phyloP scores from a whole-genome alignment of 2,113 vertebrate species.

The Ctenodactylus gundi region DNA sequence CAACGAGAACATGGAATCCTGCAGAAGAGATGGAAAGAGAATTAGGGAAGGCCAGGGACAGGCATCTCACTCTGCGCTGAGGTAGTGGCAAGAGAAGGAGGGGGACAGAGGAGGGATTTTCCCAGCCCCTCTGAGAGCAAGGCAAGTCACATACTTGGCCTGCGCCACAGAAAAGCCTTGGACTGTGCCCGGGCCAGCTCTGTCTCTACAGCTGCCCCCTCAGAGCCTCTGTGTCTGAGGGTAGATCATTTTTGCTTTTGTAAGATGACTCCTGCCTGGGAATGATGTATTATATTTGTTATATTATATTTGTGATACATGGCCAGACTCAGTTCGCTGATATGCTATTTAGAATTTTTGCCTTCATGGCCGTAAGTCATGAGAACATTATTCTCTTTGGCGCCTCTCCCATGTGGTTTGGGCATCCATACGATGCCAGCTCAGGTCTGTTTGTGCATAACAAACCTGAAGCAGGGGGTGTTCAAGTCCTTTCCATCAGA shows the following conservation, averaged over 20 bases:
- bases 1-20: constrained; percentile 91
- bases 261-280: not conserved
- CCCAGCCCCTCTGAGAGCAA: not conserved
- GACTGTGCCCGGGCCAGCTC: too few relatives aligned
- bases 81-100: not conserved
- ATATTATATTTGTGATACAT: not conserved
- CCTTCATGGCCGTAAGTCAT: not conserved
- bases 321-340: not conserved
- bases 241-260: not conserved
- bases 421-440: not conserved
- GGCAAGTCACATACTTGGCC: not conserved
- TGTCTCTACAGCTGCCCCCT: not conserved
- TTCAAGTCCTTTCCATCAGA: not conserved
- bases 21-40: not conserved
- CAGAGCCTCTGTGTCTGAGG: not conserved
- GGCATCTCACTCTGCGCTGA: not conserved
- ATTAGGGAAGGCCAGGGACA: not conserved
- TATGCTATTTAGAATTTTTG: not conserved
- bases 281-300: not conserved
- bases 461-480: not conserved
- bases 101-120: not conserved
- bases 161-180: not conserved
- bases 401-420: not conserved
- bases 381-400: not conserved
- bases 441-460: not conserved